Conservation (phyloP, 2,888 invertebrate genomes). For the Latrodectus elegans region DNA sequence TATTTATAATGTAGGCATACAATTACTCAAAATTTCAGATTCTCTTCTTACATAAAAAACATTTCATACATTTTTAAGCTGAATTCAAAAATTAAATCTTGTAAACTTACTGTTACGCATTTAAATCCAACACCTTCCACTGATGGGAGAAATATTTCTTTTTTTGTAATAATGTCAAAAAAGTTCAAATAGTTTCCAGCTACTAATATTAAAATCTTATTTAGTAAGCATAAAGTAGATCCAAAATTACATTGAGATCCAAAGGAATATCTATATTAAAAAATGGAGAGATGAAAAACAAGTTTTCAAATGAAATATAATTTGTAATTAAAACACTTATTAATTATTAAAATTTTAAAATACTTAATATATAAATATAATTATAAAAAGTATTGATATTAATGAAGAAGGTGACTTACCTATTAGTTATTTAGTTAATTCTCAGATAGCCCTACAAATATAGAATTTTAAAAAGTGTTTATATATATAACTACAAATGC, state of each 20-base stretch:
- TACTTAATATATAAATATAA: neutral
- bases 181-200: slow-evolving; percentile 36
- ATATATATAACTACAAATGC: no score
- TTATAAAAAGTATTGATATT: neutral
- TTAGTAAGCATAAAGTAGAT: slow-evolving; percentile 7
- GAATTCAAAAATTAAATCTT: neutral
- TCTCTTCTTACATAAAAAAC: neutral
- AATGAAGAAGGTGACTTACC: no score
- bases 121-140: slow-evolving; percentile 24
- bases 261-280: slow-evolving; percentile 29
- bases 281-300: no score
- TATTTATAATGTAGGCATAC: no score
- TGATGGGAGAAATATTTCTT: slow-evolving; percentile 22
- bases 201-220: slow-evolving; percentile 18
- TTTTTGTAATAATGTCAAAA: slow-evolving; percentile 2
- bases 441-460: no score
- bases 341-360: slow-evolving; percentile 1
- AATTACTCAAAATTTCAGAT: neutral
- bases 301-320: no score
- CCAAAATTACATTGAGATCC: slow-evolving; percentile 21
- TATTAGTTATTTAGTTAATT: no score
- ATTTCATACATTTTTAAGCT: neutral
- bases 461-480: no score
- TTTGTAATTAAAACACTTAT: no score
- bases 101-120: slow-evolving; percentile 22